Conservation (phyloP, 2,888 invertebrate species). For the Caenorhabditis angaria region DNA sequence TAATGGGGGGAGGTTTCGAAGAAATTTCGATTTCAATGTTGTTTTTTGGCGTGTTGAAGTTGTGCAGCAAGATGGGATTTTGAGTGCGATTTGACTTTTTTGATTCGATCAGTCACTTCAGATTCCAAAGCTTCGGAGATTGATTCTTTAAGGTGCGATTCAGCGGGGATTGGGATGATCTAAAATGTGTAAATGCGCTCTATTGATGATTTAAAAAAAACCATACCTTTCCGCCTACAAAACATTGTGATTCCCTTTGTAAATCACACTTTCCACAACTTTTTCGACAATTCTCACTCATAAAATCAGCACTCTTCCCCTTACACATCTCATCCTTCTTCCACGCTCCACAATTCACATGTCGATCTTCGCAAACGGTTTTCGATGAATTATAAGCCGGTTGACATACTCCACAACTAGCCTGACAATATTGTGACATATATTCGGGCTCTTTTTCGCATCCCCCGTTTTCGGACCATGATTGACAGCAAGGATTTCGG, state of each 20-base stretch:
- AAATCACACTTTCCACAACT: slow-evolving; percentile 62
- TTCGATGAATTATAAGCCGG: slow-evolving; percentile 63
- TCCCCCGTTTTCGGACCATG: slow-evolving; percentile 63
- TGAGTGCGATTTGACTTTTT: slow-evolving; percentile 24
- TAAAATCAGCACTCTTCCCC: slow-evolving; percentile 59
- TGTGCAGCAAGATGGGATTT: background rate
- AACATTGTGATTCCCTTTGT: slow-evolving; percentile 44
- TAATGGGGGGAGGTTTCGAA: background rate
- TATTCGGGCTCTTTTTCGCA: slow-evolving; percentile 62
- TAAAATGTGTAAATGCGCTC: slow-evolving; percentile 8
- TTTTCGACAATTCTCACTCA: slow-evolving; percentile 69
- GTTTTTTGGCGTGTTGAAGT: slow-evolving; percentile 20
- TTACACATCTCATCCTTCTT: slow-evolving; percentile 52
- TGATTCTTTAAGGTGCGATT: slow-evolving; percentile 42
- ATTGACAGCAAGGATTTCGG: slow-evolving; percentile 67
- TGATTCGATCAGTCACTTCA: slow-evolving; percentile 41
- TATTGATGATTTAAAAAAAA: background rate
- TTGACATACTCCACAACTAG: slow-evolving; percentile 61
- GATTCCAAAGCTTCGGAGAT: slow-evolving; percentile 54
- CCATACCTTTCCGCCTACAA: slow-evolving; percentile 50
- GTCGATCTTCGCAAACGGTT: slow-evolving; percentile 66
- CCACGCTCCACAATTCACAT: slow-evolving; percentile 61
- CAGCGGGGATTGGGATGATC: slow-evolving; percentile 38
- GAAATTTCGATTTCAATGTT: background rate
- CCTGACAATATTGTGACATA: slow-evolving; percentile 68